Conservation (phyloP, 2,888 invertebrate species). For the Cecidostiba fungosa region DNA sequence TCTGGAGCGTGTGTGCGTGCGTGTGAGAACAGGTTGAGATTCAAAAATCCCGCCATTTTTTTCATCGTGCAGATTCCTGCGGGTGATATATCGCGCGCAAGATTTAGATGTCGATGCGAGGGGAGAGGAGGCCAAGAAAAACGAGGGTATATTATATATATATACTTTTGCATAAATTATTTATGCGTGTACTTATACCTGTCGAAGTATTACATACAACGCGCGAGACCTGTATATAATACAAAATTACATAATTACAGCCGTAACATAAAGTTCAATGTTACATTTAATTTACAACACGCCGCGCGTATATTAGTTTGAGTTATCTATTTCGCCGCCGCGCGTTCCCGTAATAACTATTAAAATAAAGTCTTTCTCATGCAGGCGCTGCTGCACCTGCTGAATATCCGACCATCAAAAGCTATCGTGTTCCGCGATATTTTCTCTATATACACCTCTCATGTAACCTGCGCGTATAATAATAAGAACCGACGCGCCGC, state of each 20-base stretch:
- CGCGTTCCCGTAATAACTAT: background rate
- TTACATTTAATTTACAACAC: background rate
- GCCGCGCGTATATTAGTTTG: background rate
- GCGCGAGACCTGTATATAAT: background rate
- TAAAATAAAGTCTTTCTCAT: background rate
- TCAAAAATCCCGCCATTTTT: conserved; percentile 7
- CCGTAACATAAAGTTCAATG: conserved; percentile 14
- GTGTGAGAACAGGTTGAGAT: background rate
- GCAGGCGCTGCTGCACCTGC: background rate
- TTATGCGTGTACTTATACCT: background rate
- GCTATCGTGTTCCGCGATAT: background rate
- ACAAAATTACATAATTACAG: conserved; percentile 2
- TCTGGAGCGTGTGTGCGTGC: conserved; percentile 3
- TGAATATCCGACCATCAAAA: conserved; percentile 1
- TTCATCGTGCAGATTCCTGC: background rate
- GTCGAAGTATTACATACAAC: too few species aligned
- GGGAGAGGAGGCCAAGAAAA: background rate
- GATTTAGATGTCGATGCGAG: background rate
- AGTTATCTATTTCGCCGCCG: background rate
- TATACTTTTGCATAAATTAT: background rate
- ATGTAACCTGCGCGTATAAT: background rate
- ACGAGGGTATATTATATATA: background rate
- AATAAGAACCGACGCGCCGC: background rate
- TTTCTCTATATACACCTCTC: background rate
- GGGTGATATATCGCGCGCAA: background rate